A percentile compares a stretch with the other conserved stretches of the same genome.
Conservation (phyloP, 2,797 vertebrate species). For the Eospalax fontanierii region DNA sequence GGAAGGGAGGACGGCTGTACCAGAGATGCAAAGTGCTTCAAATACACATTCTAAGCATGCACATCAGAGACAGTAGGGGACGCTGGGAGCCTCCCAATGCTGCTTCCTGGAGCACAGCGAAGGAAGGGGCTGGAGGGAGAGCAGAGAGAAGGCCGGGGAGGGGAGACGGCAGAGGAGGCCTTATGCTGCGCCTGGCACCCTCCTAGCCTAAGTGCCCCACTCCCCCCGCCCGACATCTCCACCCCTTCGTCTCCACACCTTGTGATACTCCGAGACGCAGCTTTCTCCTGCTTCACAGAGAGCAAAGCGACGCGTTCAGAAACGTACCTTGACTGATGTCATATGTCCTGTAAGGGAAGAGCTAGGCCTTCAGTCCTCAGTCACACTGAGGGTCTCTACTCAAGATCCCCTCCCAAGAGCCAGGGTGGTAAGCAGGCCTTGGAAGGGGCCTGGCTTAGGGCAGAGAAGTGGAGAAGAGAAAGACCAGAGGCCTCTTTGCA, state of each 20-base stretch:
- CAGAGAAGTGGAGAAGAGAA: fast-evolving
- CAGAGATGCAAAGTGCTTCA: neutral
- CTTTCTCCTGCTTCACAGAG: neutral
- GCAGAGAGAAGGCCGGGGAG: too few species aligned
- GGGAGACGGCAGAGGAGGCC: too few species aligned
- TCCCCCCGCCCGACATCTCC: fast-evolving
- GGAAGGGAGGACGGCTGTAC: neutral
- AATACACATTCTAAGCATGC: constrained; percentile 77
- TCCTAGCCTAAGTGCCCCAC: neutral
- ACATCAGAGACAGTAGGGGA: neutral
- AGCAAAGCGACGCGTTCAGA: neutral
- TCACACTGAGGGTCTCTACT: neutral
- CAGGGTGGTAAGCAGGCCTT: neutral
- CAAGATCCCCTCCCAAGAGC: neutral
- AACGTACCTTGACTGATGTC: neutral
- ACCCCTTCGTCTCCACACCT: fast-evolving
- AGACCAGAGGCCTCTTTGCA: neutral
- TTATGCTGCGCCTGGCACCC: neutral
- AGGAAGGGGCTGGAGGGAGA: neutral
- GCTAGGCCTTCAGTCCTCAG: neutral
- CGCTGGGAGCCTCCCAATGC: neutral
- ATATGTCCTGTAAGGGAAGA: neutral
- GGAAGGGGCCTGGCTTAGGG: neutral
- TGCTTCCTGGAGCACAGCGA: neutral
- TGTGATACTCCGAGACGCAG: neutral